Percentiles rank a stretch among this genome's conserved stretches.
Conservation (phyloP, 2,113 vertebrate species). For the Cebidichthys violaceus region DNA sequence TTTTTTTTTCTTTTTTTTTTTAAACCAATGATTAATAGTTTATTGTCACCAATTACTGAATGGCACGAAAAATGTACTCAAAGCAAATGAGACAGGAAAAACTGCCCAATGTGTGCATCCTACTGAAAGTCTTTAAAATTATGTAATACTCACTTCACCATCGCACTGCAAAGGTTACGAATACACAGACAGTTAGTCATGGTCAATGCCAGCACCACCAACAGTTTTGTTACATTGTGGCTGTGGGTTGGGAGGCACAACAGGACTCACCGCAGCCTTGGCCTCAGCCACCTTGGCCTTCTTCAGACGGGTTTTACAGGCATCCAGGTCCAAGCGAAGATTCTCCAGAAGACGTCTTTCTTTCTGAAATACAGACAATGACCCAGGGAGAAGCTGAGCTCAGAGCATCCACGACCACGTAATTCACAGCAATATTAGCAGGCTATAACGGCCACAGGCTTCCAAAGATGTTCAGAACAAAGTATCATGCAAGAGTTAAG, state of each 20-base stretch:
- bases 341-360: constrained; percentile 93
- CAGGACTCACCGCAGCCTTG: constrained; percentile 90
- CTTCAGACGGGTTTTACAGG: constrained; percentile 93
- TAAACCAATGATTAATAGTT: background rate
- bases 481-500: background rate
- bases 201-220: background rate
- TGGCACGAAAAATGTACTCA: background rate
- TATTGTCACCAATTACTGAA: background rate
- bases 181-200: constrained; percentile 77
- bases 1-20: background rate
- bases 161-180: constrained; percentile 92
- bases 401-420: background rate
- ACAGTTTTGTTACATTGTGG: background rate
- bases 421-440: background rate
- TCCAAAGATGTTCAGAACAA: no score
- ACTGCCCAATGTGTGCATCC: constrained; percentile 16
- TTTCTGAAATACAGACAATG: constrained; percentile 80
- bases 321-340: constrained; percentile 92
- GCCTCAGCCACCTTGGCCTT: constrained; percentile 94
- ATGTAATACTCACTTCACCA: constrained; percentile 94
- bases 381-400: background rate
- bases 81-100: constrained; percentile 80
- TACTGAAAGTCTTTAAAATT: constrained; percentile 14
- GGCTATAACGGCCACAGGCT: background rate
- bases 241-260: rapidly evolving